These are phyloP conservation scores for Lepus oiostolus DNA, from an alignment of 2,797 vertebrate genomes.

Conservation along the genomic window DNA sequence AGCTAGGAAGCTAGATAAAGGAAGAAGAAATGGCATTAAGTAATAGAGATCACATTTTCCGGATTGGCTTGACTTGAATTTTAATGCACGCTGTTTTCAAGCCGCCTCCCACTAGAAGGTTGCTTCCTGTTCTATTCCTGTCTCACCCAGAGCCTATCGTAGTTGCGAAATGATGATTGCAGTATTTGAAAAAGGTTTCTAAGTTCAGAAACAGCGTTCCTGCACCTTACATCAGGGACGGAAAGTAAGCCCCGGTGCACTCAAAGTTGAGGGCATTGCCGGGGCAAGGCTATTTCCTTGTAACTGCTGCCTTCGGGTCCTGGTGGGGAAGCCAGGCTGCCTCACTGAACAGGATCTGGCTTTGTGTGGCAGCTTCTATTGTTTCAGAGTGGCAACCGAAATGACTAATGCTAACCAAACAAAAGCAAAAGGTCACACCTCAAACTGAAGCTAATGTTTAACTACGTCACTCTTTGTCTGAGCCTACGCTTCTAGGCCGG, in stretches of 20 bases:
- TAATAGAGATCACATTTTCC: background rate
- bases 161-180: slow-evolving; percentile 24
- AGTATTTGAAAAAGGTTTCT: slow-evolving; percentile 49
- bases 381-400: slow-evolving; percentile 59
- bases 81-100: background rate
- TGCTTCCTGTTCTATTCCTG: slow-evolving; percentile 40
- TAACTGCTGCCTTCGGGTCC: background rate
- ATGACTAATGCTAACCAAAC: slow-evolving; percentile 78
- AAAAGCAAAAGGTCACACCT: slow-evolving; percentile 76
- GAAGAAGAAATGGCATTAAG: background rate
- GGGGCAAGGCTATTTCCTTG: background rate
- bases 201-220: slow-evolving; percentile 25
- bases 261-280: background rate
- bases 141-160: background rate
- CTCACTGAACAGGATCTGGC: slow-evolving; percentile 13
- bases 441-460: slow-evolving; percentile 76
- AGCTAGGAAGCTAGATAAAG: background rate
- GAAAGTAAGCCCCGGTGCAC: background rate
- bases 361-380: background rate
- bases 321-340: background rate
- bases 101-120: background rate
- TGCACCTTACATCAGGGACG: background rate
- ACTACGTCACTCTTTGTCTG: slow-evolving; percentile 2
- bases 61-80: background rate
- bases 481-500: slow-evolving; percentile 20